Evolutionary conservation across 2,888 invertebrate genomes (phyloP).

Genomic region (Sminthurinus aureus): DNA sequence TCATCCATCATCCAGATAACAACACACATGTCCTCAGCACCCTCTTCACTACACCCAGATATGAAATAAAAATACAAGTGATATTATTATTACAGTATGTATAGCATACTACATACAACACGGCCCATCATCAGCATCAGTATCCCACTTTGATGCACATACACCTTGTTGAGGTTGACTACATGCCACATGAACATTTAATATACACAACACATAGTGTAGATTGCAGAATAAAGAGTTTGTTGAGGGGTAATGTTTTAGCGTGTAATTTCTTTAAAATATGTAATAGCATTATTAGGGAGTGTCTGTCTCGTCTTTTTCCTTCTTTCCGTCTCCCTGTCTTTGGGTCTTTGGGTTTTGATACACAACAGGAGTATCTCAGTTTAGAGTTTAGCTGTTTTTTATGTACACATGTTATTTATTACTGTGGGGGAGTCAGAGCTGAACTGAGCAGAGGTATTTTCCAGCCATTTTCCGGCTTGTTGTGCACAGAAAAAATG

Average conservation of each 20-base stretch:
- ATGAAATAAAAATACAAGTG: neutral
- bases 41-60: neutral
- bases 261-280: slow-evolving; percentile 38
- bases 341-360: slow-evolving; percentile 5
- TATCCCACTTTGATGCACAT: neutral
- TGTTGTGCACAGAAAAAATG: slow-evolving; percentile 15
- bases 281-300: slow-evolving; percentile 41
- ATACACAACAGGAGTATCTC: slow-evolving; percentile 38
- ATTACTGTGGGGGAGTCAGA: slow-evolving; percentile 60
- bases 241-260: slow-evolving; percentile 22
- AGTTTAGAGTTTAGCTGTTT: neutral
- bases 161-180: neutral
- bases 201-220: neutral
- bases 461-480: slow-evolving; percentile 58
- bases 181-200: neutral
- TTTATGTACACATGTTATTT: slow-evolving; percentile 59
- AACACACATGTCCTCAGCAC: slow-evolving; percentile 40
- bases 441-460: slow-evolving; percentile 53
- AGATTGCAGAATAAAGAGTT: neutral
- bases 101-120: too few relatives aligned
- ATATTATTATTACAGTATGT: neutral
- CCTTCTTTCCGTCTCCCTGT: too few relatives aligned
- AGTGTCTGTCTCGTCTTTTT: slow-evolving; percentile 24
- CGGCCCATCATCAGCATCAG: neutral
- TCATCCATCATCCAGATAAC: slow-evolving; percentile 38